A percentile compares a stretch with the other conserved stretches of the same genome.
These are phyloP conservation scores for Matsumyia berberina DNA, from an alignment of 2,888 invertebrate species.

Conservation along the genomic window DNA sequence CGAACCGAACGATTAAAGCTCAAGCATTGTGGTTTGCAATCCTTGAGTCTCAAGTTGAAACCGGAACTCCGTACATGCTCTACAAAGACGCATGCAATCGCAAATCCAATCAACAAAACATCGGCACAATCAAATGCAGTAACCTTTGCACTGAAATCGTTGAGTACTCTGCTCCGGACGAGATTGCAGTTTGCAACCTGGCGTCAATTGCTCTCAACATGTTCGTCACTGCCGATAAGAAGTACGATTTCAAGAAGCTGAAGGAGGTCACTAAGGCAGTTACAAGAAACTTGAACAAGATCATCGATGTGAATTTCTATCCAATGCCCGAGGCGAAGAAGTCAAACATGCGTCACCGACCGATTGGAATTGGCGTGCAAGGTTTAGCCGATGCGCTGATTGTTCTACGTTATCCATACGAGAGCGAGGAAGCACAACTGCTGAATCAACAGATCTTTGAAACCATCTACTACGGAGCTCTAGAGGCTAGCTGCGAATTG, in stretches of 20 bases:
- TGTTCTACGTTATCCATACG: slow-evolving; percentile 96
- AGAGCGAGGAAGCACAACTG: slow-evolving; percentile 92
- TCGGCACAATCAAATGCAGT: slow-evolving; percentile 99
- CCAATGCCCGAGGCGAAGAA: slow-evolving; percentile 94
- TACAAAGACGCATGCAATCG: slow-evolving; percentile 98
- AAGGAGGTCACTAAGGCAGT: slow-evolving; percentile 94
- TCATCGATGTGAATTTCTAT: slow-evolving; percentile 98
- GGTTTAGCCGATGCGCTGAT: slow-evolving; percentile 99
- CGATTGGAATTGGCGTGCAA: slow-evolving; percentile 97
- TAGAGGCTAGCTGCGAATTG: slow-evolving; percentile 97
- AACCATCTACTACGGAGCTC: slow-evolving; percentile 98
- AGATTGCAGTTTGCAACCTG: slow-evolving; percentile 98
- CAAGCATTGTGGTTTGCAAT: slow-evolving; percentile 97
- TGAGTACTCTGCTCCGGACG: slow-evolving; percentile 95
- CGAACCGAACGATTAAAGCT: slow-evolving; percentile 89
- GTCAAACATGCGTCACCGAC: slow-evolving; percentile 94
- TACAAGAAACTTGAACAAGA: slow-evolving; percentile 96
- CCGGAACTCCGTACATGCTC: slow-evolving; percentile 98
- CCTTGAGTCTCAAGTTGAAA: slow-evolving; percentile 97
- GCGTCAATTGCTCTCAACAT: slow-evolving; percentile 98
- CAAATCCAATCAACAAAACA: slow-evolving; percentile 98
- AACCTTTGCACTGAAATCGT: slow-evolving; percentile 99
- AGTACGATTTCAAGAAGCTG: slow-evolving; percentile 94
- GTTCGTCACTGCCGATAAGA: slow-evolving; percentile 92
- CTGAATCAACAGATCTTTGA: slow-evolving; percentile 98